Evolutionary conservation across 53 echinoderm and acorn worm genomes (phyloP).

Genomic region (Holothuria scabra): DNA sequence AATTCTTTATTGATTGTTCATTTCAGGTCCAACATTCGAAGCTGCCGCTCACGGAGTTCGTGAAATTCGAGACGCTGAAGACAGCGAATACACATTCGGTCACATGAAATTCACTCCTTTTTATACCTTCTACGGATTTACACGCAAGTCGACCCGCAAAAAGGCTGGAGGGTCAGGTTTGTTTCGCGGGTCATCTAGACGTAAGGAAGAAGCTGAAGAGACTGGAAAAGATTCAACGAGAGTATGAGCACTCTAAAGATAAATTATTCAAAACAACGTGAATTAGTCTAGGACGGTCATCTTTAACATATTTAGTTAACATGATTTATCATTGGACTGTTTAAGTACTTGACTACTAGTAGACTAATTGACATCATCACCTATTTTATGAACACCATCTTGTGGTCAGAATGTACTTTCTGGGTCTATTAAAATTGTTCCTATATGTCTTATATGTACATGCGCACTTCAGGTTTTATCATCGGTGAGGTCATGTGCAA

Average conservation of each 20-base stretch:
- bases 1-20: not conserved
- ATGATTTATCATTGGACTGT: too few relatives aligned
- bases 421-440: too few relatives aligned
- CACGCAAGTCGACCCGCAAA: not conserved
- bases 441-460: too few relatives aligned
- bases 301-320: too few relatives aligned
- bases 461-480: too few relatives aligned
- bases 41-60: slow-evolving; percentile 71
- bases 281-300: too few relatives aligned
- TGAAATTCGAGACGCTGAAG: slow-evolving; percentile 90
- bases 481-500: too few relatives aligned
- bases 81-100: slow-evolving; percentile 92
- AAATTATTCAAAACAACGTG: too few relatives aligned
- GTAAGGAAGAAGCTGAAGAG: not conserved
- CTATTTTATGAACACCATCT: too few relatives aligned
- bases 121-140: slow-evolving; percentile 76
- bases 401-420: too few relatives aligned
- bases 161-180: slow-evolving; percentile 1
- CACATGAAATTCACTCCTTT: slow-evolving; percentile 79
- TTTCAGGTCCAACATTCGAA: slow-evolving; percentile 73
- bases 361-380: too few relatives aligned
- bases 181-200: not conserved
- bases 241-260: not conserved
- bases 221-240: not conserved
- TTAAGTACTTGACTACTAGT: too few relatives aligned